A percentile compares a stretch with the other conserved stretches of the same genome.
Evolutionary conservation across 2,113 vertebrate genomes (phyloP).

Genomic region (Sebastes schlegelii): DNA sequence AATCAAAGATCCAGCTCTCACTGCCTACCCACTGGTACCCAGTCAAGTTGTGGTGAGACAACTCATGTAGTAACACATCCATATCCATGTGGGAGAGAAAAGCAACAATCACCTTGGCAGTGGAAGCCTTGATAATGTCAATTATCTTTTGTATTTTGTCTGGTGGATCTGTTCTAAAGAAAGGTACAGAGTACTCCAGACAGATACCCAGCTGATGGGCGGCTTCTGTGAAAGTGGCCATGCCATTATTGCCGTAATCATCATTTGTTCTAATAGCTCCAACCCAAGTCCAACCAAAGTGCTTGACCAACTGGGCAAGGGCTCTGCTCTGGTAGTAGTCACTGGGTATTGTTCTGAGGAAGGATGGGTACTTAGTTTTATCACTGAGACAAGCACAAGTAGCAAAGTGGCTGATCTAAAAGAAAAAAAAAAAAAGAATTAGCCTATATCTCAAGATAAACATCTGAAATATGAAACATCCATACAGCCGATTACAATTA

Average conservation of each 20-base stretch:
- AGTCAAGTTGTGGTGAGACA: constrained; percentile 40
- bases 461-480: neutral
- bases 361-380: no score
- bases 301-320: constrained; percentile 70
- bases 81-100: constrained; percentile 76
- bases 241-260: no score
- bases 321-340: constrained; percentile 79
- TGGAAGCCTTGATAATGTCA: no score
- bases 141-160: no score
- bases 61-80: constrained; percentile 62
- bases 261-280: constrained; percentile 30
- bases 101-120: constrained; percentile 73
- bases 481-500: neutral
- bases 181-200: no score
- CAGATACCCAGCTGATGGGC: no score
- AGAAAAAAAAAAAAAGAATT: neutral
- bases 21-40: no score
- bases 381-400: no score
- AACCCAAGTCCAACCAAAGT: constrained; percentile 81
- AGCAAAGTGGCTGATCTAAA: no score
- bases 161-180: no score
- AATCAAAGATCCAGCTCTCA: no score
- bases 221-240: no score
- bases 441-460: neutral
- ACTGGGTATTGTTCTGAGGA: neutral